Conservation (phyloP, 2,113 vertebrate genomes). For the Sinosuthora webbiana region DNA sequence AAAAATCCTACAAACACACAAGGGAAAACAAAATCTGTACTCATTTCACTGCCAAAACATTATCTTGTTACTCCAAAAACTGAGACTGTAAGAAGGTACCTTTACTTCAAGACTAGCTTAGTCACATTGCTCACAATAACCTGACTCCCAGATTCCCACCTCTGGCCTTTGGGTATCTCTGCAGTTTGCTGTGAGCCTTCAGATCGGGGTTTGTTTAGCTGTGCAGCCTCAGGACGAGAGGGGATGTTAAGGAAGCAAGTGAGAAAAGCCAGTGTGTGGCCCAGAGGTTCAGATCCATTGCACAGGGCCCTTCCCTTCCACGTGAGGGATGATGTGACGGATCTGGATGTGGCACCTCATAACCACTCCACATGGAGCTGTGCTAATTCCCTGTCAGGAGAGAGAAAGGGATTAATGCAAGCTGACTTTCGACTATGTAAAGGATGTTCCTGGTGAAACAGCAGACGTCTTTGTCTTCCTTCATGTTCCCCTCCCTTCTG, state of each 20-base stretch:
- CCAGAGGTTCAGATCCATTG: background rate
- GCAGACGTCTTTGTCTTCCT: background rate
- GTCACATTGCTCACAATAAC: background rate
- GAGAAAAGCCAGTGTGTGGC: background rate
- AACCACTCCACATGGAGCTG: background rate
- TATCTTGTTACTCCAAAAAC: background rate
- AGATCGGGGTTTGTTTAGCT: background rate
- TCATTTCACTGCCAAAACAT: background rate
- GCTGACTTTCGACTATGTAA: background rate
- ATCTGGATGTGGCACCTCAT: background rate
- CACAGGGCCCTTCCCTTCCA: background rate
- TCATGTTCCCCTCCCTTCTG: background rate
- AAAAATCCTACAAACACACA: background rate
- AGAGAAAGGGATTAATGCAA: background rate
- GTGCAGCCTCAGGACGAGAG: background rate
- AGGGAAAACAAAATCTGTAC: too few relatives aligned
- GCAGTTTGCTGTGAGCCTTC: background rate
- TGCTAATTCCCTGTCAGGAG: constrained; percentile 16
- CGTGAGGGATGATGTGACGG: background rate
- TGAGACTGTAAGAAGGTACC: background rate
- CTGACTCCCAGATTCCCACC: background rate
- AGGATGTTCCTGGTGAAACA: background rate
- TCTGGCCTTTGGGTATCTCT: background rate
- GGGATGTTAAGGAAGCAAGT: background rate
- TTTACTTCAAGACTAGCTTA: background rate